phyloP scores from a whole-genome alignment of 2,888 invertebrate genomes.

The Alloplasta piceator region DNA sequence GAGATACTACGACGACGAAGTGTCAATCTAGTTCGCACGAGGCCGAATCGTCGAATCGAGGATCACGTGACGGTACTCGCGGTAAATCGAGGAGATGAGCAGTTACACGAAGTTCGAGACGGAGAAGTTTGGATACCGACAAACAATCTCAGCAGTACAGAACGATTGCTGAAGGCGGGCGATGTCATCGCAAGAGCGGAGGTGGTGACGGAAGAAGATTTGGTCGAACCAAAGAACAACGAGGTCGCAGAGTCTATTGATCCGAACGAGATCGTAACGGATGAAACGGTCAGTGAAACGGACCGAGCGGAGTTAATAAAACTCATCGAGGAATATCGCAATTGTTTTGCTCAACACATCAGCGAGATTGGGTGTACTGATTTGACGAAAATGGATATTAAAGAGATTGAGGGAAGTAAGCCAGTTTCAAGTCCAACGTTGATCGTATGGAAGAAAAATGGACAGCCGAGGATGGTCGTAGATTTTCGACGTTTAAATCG shows the following conservation, averaged over 20 bases:
- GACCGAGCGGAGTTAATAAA: conserved; percentile 1
- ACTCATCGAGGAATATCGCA: conserved; percentile 3
- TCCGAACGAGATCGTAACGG: too few species aligned
- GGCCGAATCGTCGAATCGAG: background rate
- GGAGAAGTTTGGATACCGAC: conserved; percentile 15
- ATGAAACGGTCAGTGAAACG: background rate
- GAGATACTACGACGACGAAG: background rate
- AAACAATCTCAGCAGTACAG: conserved; percentile 5
- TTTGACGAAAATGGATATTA: conserved; percentile 2
- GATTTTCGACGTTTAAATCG: conserved; percentile 55
- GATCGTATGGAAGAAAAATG: conserved; percentile 42
- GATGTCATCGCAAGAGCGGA: background rate
- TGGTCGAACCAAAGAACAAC: conserved; percentile 2
- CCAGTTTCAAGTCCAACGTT: conserved; percentile 39
- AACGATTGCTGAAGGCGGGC: conserved; percentile 11
- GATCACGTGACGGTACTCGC: conserved; percentile 17
- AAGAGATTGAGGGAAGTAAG: conserved; percentile 3
- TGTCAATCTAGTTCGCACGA: conserved; percentile 16
- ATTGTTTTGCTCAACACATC: conserved; percentile 4
- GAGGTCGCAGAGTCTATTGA: background rate
- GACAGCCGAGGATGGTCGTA: conserved; percentile 40
- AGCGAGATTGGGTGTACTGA: background rate
- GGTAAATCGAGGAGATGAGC: conserved; percentile 13
- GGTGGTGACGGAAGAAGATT: conserved; percentile 5
- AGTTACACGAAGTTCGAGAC: conserved; percentile 15